Evolutionary conservation across 2,797 vertebrate genomes (phyloP).

Genomic region (Gila robusta): DNA sequence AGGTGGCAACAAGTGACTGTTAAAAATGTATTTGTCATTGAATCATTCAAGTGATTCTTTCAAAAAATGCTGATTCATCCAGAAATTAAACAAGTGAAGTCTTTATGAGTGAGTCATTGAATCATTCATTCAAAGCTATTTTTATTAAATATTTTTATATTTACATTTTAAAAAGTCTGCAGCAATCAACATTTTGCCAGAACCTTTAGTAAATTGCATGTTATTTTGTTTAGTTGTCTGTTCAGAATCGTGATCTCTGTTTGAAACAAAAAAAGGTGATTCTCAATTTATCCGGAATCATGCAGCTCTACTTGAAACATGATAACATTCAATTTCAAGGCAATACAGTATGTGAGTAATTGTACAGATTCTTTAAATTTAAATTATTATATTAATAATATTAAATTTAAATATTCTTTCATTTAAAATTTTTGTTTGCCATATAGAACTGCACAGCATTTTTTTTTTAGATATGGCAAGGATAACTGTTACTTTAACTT

Average conservation of each 20-base stretch:
- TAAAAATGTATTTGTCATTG: no score
- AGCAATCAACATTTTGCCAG: background rate
- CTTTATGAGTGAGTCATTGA: no score
- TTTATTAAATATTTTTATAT: no score
- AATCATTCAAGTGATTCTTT: no score
- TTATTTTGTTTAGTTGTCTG: background rate
- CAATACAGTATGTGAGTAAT: background rate
- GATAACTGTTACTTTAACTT: constrained; percentile 22
- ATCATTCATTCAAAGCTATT: background rate
- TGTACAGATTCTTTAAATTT: background rate
- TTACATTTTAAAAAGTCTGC: background rate
- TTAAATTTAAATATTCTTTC: no score
- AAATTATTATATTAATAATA: no score
- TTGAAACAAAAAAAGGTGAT: background rate
- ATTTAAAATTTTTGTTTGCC: background rate
- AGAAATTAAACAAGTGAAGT: no score
- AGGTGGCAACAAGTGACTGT: no score
- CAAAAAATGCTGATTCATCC: no score
- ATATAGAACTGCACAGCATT: background rate
- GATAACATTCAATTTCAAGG: background rate
- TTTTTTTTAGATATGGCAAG: background rate
- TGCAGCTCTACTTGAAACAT: background rate
- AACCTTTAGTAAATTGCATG: background rate
- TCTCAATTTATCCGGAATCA: background rate
- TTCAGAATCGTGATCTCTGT: background rate